Base-by-base conservation (phyloP, 2,888 invertebrate genomes). In the Pocota personata region DNA sequence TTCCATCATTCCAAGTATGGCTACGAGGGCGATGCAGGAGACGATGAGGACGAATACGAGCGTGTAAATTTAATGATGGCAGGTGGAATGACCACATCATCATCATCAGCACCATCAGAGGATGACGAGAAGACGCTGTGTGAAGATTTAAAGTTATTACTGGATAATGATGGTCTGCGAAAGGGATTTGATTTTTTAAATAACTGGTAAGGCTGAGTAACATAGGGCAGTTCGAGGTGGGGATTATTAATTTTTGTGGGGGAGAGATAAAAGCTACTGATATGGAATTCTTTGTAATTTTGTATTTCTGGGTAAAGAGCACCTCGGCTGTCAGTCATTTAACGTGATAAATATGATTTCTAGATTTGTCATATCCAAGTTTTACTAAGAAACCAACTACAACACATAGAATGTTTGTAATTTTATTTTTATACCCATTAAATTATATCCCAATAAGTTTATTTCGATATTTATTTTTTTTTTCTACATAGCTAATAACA, bases 111-210 rank as follows among this genome's bases (percentile, higher is more conserved):
- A 19, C 87, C 88, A 1, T 87, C 88, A 7, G 87, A 87, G 43
- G 88, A 88, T 27, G 89, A 89, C 14, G 88, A 88, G 35, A 89
- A 89, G 37, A 86, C 89, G 7, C 62, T 89, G 4, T 89, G 88
- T 52, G 89, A 89, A 71, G 89, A 90, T 76, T 87, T 89, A 3
- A 88, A 89, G 52, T 69, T 89, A 55, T 79, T 90, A 32, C 80
- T 89, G 7, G 88, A 88, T 40, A 89, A 89, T 58, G 87, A 88
- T 35, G 88, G 88, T 67, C 71, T 90, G 19, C 87, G 88, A 27
- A 90, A 89, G 37, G 90, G 90, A 57, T 90, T 90, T 84, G 90
- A 90, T 82, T 90, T 90, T 88, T 88, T 90, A n/a, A 90, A 90
- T 78, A 90, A 90, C 75, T 90, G 90, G 90, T 90, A 89, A 89